These are phyloP conservation scores for Caenorhabditis sulstoni DNA, from an alignment of 2,888 invertebrate genomes.

Conservation along the genomic window DNA sequence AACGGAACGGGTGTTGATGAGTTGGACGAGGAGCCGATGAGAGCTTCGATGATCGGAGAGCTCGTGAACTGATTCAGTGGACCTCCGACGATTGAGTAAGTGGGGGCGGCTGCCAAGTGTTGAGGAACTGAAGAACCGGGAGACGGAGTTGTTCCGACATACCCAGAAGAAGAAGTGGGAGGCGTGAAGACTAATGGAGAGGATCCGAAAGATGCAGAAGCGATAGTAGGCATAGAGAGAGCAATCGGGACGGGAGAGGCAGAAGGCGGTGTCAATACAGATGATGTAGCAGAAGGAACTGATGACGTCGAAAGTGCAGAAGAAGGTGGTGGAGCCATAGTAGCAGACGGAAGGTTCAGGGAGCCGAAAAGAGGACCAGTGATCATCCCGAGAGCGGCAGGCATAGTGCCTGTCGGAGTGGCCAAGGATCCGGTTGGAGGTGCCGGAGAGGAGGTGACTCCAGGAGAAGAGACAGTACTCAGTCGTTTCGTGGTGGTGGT, in stretches of 20 bases:
- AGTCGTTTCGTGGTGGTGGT: neutral
- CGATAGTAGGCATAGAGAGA: neutral
- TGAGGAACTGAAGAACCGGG: constrained; percentile 7
- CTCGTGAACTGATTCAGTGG: constrained; percentile 25
- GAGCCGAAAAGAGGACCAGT: constrained; percentile 6
- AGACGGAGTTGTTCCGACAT: neutral
- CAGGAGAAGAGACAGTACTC: constrained; percentile 1
- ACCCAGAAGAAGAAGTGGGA: neutral
- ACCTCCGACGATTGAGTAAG: constrained; percentile 36
- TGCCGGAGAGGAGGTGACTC: neutral
- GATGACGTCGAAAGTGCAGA: neutral
- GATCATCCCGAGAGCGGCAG: constrained; percentile 6
- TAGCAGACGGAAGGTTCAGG: neutral
- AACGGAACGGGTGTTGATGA: constrained; percentile 6
- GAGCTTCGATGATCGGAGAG: constrained; percentile 34
- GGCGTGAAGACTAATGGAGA: too few relatives aligned
- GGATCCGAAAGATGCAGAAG: constrained; percentile 5
- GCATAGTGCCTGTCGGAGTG: neutral
- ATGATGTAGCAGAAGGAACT: neutral
- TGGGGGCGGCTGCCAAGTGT: constrained; percentile 28
- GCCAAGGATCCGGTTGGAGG: too few relatives aligned
- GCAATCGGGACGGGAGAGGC: constrained; percentile 14
- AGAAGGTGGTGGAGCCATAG: neutral
- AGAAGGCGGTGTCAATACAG: neutral
- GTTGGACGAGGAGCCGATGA: constrained; percentile 21